Evolutionary conservation across 2,113 vertebrate species (phyloP), one percentile per base, ranked within the genome.

Genomic region (Turdus rufiventris): DNA sequence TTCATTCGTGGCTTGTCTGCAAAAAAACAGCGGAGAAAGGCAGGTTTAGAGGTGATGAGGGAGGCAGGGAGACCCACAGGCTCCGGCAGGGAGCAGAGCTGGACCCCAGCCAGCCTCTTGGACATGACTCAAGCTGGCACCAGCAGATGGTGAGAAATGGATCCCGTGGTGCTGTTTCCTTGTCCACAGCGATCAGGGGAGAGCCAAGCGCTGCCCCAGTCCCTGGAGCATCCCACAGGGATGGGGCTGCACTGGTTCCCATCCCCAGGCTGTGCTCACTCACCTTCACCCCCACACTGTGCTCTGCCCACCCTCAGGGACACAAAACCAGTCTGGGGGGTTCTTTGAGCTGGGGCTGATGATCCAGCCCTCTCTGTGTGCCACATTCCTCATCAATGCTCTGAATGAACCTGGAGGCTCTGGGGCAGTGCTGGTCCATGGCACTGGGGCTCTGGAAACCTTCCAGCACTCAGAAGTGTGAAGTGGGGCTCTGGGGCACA

Each of bases 1-100:
- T 99, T 99, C 98, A 99, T 98, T 89, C 99, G 98, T 18, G 98
- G 98, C 93, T 98, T 99, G 95, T 99, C 99, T 99, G 98, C 61
- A 98, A 98, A 42, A 54, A 40, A 80, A 24, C 31, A 88, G 18
- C 29, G 76, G 73, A 84, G 86, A 96, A 66, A 94, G 43, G 43
- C 26, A 51, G 34, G 62, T 92, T 9, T 10, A 38, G 33, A 78
- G 74, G 14, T 1, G 25, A 3, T 19, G 79, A 48, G 79, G 51
- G 13, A 50, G 33, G n/a, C 14, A 43, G 62, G 65, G 5, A 9
- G 53, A 28, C 47, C 70, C 51, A 21, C 16, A 6, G 2, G 21
- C 9, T 16, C 73, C 2, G 0, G 10, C 65, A 47, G n/a, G 63
- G 34, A 88, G 62, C 63, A 14, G 1, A 47, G 29, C 43, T 43